Evolutionary conservation across 2,888 invertebrate species (phyloP).

Genomic region (Pardosa pseudoannulata): DNA sequence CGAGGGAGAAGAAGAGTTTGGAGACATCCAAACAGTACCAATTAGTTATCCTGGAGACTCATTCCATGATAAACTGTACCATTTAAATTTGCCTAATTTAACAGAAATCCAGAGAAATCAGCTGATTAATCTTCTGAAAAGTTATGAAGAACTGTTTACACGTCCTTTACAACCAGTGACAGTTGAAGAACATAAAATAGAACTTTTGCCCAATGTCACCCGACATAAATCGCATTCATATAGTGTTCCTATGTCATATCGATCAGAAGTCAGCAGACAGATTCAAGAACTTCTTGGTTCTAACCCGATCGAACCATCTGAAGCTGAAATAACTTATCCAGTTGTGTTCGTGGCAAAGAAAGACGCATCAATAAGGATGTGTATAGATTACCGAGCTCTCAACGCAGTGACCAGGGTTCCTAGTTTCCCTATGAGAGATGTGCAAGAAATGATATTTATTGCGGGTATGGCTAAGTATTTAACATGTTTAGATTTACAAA

Average conservation of each 20-base stretch:
- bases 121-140: neutral
- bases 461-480: constrained; percentile 19
- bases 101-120: neutral
- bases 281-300: too few relatives aligned
- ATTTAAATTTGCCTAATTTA: neutral
- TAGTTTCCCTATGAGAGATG: neutral
- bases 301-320: too few relatives aligned
- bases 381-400: constrained; percentile 8
- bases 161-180: too few relatives aligned
- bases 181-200: too few relatives aligned
- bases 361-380: constrained; percentile 20
- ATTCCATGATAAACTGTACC: neutral
- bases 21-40: neutral
- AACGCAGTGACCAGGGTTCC: constrained; percentile 13
- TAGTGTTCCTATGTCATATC: too few relatives aligned
- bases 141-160: neutral
- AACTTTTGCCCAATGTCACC: too few relatives aligned
- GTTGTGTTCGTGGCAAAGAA: constrained; percentile 25
- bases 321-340: constrained; percentile 11
- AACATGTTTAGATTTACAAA: constrained; percentile 7
- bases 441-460: constrained; percentile 17
- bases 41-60: too few relatives aligned
- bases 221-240: too few relatives aligned
- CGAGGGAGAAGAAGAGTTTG: constrained; percentile 26
- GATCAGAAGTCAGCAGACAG: too few relatives aligned